Conservation (phyloP, 2,113 vertebrate genomes). For the Tapirus terrestris region DNA sequence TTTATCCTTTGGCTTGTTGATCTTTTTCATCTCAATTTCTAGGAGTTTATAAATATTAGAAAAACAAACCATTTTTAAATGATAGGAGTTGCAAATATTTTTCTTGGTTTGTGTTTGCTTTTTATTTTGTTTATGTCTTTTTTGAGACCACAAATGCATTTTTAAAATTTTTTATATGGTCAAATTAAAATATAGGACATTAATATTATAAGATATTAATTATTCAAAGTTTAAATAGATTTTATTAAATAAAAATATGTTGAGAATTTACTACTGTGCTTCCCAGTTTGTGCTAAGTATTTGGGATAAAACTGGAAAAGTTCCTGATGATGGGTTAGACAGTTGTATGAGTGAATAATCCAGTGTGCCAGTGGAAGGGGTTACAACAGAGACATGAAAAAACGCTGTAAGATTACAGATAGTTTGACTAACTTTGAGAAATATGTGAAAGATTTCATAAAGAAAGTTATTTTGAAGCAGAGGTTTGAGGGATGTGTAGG, state of each 20-base stretch:
- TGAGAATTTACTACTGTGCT: background rate
- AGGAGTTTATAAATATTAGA: background rate
- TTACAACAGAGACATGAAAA: background rate
- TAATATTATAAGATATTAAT: background rate
- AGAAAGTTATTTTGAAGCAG: background rate
- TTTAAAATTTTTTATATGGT: background rate
- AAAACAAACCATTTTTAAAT: background rate
- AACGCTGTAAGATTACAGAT: background rate
- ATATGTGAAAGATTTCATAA: background rate
- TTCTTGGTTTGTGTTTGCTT: slow-evolving; percentile 1
- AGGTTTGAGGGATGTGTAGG: background rate
- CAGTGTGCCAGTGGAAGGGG: background rate
- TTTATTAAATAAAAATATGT: background rate
- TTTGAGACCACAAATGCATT: background rate
- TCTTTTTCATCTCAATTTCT: background rate
- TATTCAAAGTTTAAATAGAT: background rate
- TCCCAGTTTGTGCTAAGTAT: background rate
- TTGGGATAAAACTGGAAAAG: background rate
- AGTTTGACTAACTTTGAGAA: background rate
- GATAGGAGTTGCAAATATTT: background rate
- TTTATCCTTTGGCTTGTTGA: background rate
- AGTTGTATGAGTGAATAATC: background rate
- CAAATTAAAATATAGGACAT: background rate
- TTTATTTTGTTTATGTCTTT: background rate
- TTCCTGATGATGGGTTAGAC: background rate